These are phyloP conservation scores for Hyperoplus lanceolatus DNA, from an alignment of 2,797 vertebrate species.

Conservation along the genomic window DNA sequence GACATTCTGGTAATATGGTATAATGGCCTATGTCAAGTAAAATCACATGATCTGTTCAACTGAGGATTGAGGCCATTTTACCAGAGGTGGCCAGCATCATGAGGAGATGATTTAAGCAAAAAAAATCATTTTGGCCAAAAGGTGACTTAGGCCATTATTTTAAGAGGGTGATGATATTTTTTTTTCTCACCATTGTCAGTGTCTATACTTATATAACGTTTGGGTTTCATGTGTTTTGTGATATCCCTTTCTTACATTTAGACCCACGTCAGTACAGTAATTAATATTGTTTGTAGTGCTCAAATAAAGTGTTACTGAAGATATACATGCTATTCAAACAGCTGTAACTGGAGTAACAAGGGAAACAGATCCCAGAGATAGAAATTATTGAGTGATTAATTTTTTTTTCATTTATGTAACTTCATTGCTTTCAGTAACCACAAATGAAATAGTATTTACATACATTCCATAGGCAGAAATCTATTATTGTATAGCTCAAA, in stretches of 20 bases:
- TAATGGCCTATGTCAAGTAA: too few species aligned
- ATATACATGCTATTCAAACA: background rate
- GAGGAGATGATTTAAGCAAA: too few species aligned
- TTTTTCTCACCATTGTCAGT: too few species aligned
- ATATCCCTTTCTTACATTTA: background rate
- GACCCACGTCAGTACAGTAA: background rate
- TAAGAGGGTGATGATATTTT: too few species aligned
- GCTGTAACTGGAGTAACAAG: background rate
- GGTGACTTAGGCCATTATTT: too few species aligned
- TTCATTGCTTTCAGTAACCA: background rate
- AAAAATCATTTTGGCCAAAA: too few species aligned
- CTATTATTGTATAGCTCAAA: background rate
- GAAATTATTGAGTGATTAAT: background rate
- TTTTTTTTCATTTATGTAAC: background rate
- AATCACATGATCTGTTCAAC: too few species aligned
- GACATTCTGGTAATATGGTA: too few species aligned
- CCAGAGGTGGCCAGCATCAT: too few species aligned
- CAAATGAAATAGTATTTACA: constrained; percentile 2
- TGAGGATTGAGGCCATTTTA: too few species aligned
- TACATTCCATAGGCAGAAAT: background rate
- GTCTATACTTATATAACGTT: background rate
- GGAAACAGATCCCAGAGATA: background rate
- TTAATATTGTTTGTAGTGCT: background rate
- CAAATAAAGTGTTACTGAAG: background rate
- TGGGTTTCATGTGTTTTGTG: background rate